Evolutionary conservation across 2,797 vertebrate genomes (phyloP).

Genomic region (Podarcis lilfordi): DNA sequence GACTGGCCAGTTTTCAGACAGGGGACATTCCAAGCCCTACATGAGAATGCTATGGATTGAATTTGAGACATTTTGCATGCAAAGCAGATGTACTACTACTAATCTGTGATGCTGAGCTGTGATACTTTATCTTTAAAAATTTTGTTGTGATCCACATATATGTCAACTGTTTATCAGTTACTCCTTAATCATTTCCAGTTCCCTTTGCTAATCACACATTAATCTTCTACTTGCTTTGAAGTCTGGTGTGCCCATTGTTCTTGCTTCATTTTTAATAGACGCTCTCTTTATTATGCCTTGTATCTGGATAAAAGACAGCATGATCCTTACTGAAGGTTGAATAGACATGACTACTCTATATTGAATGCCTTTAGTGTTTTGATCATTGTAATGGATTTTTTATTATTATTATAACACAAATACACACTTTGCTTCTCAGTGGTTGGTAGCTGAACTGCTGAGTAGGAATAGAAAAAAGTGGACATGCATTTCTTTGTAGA

Average conservation of each 20-base stretch:
- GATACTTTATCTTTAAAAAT: too few relatives aligned
- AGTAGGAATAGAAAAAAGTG: background rate
- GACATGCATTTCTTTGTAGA: background rate
- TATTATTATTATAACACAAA: background rate
- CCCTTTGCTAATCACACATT: slow-evolving; percentile 29
- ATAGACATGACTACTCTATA: background rate
- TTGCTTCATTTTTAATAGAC: background rate
- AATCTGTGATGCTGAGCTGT: too few relatives aligned
- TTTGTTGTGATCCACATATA: background rate
- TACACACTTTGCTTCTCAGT: background rate
- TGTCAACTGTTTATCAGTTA: slow-evolving; percentile 13
- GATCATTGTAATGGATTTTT: background rate
- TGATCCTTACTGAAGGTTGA: background rate
- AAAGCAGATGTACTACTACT: too few relatives aligned
- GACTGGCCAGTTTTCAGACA: too few relatives aligned
- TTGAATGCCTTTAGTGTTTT: background rate
- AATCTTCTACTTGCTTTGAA: background rate
- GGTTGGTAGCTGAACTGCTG: background rate
- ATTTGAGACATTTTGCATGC: too few relatives aligned
- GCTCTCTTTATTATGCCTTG: background rate
- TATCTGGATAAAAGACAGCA: background rate
- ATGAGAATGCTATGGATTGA: too few relatives aligned
- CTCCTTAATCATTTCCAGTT: background rate
- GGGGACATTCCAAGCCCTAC: too few relatives aligned
- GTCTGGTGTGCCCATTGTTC: background rate